These are phyloP conservation scores for Meles meles DNA, from an alignment of 2,113 vertebrate genomes.

Conservation along the genomic window DNA sequence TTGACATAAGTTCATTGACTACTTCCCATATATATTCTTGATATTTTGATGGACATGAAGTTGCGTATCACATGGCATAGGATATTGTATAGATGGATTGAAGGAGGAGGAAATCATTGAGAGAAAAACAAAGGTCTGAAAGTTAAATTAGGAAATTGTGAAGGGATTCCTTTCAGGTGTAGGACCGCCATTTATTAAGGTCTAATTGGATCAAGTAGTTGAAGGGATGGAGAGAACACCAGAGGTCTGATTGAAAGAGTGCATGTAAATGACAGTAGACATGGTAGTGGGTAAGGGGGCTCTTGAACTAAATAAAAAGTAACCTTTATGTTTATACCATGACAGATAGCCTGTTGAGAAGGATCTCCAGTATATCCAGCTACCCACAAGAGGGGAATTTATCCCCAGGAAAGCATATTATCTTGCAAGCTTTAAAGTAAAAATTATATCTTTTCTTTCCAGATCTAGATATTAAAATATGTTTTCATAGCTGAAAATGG, in stretches of 20 bases:
- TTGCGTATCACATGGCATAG: not conserved
- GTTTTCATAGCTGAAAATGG: not conserved
- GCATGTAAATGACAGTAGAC: not conserved
- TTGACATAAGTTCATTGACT: not conserved
- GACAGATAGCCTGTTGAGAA: not conserved
- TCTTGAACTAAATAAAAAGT: not conserved
- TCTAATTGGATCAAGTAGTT: not conserved
- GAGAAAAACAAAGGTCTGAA: not conserved
- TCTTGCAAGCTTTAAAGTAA: not conserved
- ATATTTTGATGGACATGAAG: not conserved
- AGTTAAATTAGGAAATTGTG: not conserved
- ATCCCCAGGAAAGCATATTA: not conserved
- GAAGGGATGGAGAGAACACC: not conserved
- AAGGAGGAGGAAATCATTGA: constrained; percentile 6
- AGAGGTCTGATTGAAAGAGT: not conserved
- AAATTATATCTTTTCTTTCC: not conserved
- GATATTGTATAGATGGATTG: not conserved
- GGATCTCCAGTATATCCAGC: not conserved
- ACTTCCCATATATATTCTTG: not conserved
- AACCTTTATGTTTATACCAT: not conserved
- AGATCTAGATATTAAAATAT: not conserved
- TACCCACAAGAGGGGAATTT: not conserved
- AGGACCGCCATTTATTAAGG: not conserved
- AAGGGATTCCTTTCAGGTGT: not conserved
- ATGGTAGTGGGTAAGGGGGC: not conserved